A percentile compares a stretch with the other conserved stretches of the same genome.
Conservation (phyloP, 2,113 vertebrate species). For the Synodontis membranacea region DNA sequence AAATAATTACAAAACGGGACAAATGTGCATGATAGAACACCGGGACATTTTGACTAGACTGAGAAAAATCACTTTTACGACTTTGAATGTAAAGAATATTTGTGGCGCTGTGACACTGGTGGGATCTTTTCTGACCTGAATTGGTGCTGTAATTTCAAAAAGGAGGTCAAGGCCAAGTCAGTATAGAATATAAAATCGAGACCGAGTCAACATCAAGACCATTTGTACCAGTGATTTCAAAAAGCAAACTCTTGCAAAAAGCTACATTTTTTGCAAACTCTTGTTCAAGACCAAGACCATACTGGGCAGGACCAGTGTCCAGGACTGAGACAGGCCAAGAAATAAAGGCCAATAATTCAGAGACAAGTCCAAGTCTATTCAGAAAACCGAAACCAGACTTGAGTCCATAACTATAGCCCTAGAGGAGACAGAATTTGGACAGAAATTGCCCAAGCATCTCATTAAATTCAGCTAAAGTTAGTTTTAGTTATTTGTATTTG, state of each 20-base stretch:
- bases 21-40: background rate
- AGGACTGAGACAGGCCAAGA: background rate
- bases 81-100: background rate
- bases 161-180: background rate
- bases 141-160: background rate
- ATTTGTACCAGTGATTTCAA: no score
- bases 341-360: no score
- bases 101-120: background rate
- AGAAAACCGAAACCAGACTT: no score
- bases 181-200: background rate
- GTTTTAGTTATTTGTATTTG: background rate
- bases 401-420: background rate
- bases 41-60: background rate
- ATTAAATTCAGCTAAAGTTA: background rate
- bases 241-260: no score
- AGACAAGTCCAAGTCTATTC: no score
- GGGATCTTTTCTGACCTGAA: background rate
- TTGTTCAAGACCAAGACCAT: background rate
- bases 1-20: no score
- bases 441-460: no score
- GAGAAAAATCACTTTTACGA: background rate
- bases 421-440: background rate
- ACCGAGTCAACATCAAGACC: background rate
- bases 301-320: background rate
- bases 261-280: background rate